Base-by-base conservation (phyloP, 2,888 invertebrate genomes). In the Rutpela maculata region DNA sequence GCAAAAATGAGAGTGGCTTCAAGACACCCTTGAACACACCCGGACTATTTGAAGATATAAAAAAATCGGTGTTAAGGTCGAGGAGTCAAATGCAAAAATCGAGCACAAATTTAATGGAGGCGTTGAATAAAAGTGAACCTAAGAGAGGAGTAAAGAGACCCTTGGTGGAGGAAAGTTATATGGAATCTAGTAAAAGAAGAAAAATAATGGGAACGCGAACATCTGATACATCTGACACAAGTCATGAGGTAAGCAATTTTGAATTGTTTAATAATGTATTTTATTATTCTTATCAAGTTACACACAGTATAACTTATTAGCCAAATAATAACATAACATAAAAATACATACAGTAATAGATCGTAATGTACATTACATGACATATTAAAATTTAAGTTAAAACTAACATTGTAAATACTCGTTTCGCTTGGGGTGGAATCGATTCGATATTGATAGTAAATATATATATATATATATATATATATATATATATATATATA, bases 1-100 rank as follows among this genome's bases (percentile, higher is more conserved):
- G 43, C 18, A 76, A 74, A 17, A 68, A 17, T 15, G 81, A 81
- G 22, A 74, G 75, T 7, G 75, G 69, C 11, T 81, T 84, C 50
- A 84, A 84, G 78, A 84, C 84, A 1, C 84, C 84, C 12, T 50
- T 81, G 19, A 84, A 83, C 22, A 84, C 84, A 7, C 84, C 84
- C 0, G 83, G 82, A 9, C 65, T 84, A 50, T 84, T 84, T 69
- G 82, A 84, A 43, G 77, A 78, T 69, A 81, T 84, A 15, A 78
- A 76, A 22, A 82, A 82, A 43, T 79, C 81, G 11, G 84, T 76
- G 3, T 67, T 84, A 7, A 75, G 75, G 57, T 84, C 84, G 7
- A 73, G 82, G 17, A 82, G 63, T 22, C 43, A 43, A 35, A 18
- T 35, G 22, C 66, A 75, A 18, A 70, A 56, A 22, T 63, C 70